Conservation (phyloP, 1,140 invertebrate genomes). For the Pentalonia nigronervosa region DNA sequence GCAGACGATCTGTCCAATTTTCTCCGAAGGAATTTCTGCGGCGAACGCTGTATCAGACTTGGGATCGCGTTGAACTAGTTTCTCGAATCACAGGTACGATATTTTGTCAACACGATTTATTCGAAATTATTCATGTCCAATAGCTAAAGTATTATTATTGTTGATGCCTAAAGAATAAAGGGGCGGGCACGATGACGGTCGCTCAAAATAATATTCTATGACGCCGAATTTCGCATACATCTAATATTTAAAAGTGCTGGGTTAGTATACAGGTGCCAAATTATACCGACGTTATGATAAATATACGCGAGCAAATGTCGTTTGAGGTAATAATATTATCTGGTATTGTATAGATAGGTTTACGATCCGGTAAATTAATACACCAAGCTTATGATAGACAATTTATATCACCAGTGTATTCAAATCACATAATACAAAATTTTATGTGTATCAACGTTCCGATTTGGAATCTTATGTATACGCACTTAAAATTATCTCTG, state of each 20-base stretch:
- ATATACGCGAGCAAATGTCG: neutral
- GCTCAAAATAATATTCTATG: neutral
- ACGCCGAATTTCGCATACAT: neutral
- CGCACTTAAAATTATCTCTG: neutral
- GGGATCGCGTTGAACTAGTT: slow-evolving; percentile 25
- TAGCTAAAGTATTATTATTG: too few relatives aligned
- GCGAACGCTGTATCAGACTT: neutral
- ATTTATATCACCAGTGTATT: neutral
- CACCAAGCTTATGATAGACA: neutral
- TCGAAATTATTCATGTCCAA: neutral
- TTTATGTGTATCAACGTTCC: neutral
- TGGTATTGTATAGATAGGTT: neutral
- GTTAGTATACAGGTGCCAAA: neutral
- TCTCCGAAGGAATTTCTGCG: slow-evolving; percentile 2
- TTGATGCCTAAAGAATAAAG: too few relatives aligned
- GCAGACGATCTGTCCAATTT: slow-evolving; percentile 14
- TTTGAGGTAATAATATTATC: neutral
- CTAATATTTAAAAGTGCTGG: neutral
- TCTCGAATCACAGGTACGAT: neutral
- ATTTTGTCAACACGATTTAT: slow-evolving; percentile 12
- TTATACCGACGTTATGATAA: too few relatives aligned
- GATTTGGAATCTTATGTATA: neutral
- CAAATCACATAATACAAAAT: neutral
- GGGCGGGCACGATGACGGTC: neutral
- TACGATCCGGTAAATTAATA: neutral